Percentiles rank a stretch among this genome's conserved stretches.
Conservation (phyloP, 2,797 vertebrate species). For the Nothura maculosa region DNA sequence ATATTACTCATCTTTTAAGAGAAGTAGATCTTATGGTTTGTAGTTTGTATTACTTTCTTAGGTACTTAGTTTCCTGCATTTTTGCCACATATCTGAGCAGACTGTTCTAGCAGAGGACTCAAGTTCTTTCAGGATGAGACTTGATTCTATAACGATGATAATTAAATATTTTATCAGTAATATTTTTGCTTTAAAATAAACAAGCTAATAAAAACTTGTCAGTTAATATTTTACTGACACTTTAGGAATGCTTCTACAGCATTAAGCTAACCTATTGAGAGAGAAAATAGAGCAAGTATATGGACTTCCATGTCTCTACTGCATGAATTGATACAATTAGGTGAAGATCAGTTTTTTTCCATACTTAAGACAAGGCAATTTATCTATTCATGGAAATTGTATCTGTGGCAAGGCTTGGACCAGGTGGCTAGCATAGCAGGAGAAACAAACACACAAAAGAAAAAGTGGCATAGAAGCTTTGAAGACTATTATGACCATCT, state of each 20-base stretch:
- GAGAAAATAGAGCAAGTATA: not conserved
- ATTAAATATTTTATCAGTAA: not conserved
- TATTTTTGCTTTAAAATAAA: not conserved
- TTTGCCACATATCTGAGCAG: not conserved
- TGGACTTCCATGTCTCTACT: not conserved
- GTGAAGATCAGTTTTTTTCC: not conserved
- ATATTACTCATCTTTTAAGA: not conserved
- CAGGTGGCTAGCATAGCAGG: not conserved
- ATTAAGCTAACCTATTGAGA: not conserved
- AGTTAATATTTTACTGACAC: not conserved
- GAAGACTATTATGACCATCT: not conserved
- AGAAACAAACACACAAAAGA: not conserved
- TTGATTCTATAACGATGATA: not conserved
- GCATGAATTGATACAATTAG: not conserved
- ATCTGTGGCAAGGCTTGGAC: not conserved
- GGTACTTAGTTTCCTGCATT: not conserved
- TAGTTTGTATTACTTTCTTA: not conserved
- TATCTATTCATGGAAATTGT: fast-evolving
- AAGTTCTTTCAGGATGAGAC: not conserved
- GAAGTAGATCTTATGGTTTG: not conserved
- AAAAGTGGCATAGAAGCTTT: not conserved
- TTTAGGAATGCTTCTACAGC: not conserved
- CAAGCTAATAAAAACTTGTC: not conserved
- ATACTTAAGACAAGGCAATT: not conserved
- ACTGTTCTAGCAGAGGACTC: not conserved